phyloP scores from a whole-genome alignment of 2,888 invertebrate genomes.

The Orgyia antiqua region DNA sequence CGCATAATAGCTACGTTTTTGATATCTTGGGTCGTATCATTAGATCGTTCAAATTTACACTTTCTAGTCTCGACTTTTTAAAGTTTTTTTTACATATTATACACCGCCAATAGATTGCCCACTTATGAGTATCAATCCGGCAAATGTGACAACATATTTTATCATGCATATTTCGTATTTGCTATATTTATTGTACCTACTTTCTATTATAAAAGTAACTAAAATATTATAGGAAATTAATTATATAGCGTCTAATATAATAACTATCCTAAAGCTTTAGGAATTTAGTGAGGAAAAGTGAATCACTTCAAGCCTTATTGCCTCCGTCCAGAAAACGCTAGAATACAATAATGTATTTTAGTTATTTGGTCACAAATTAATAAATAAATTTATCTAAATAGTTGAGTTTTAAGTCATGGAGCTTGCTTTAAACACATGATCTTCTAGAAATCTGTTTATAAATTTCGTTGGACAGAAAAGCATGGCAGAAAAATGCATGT shows the following conservation, averaged over 20 bases:
- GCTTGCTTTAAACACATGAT: not conserved
- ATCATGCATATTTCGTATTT: slow-evolving; percentile 16
- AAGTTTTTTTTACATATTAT: slow-evolving; percentile 41
- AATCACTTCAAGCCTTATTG: slow-evolving; percentile 51
- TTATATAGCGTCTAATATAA: slow-evolving; percentile 20
- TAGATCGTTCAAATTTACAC: slow-evolving; percentile 53
- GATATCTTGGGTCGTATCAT: slow-evolving; percentile 45
- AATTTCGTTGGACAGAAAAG: too few relatives aligned
- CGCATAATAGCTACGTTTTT: too few relatives aligned
- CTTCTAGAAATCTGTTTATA: too few relatives aligned
- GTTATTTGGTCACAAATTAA: slow-evolving; percentile 2
- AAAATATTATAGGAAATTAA: slow-evolving; percentile 20
- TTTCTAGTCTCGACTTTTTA: slow-evolving; percentile 72
- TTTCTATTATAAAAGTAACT: slow-evolving; percentile 15
- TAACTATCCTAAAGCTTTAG: slow-evolving; percentile 21
- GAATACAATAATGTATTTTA: too few relatives aligned
- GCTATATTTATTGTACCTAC: slow-evolving; percentile 21
- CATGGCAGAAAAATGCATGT: too few relatives aligned
- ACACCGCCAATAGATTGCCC: slow-evolving; percentile 27
- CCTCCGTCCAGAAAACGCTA: slow-evolving; percentile 35
- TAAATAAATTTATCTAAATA: slow-evolving; percentile 12
- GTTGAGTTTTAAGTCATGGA: not conserved
- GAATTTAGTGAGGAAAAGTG: slow-evolving; percentile 21
- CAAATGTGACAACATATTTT: slow-evolving; percentile 14
- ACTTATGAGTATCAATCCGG: slow-evolving; percentile 10